Conservation (phyloP, 2,113 vertebrate species). For the Boleophthalmus pectinirostris region DNA sequence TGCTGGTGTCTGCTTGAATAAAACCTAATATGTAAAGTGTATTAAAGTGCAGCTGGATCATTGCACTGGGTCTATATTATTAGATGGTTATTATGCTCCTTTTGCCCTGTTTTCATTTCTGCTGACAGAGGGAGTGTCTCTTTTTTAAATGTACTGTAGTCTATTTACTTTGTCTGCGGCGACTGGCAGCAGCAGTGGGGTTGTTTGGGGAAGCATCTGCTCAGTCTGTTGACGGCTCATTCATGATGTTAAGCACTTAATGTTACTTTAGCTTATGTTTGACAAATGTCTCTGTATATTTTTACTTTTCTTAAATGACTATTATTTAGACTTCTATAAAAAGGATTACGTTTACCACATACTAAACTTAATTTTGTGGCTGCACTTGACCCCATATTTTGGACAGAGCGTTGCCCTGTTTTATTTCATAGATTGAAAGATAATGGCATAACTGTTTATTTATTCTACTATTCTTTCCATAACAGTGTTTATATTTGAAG, state of each 20-base stretch:
- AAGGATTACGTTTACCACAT: not conserved
- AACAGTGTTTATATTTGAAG: too few relatives aligned
- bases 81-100: constrained; percentile 20
- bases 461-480: too few relatives aligned
- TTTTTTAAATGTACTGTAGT: constrained; percentile 13
- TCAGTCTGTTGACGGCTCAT: constrained; percentile 44
- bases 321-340: not conserved
- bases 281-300: constrained; percentile 10
- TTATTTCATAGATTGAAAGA: not conserved
- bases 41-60: constrained; percentile 17
- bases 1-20: constrained; percentile 16
- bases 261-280: constrained; percentile 27
- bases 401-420: not conserved
- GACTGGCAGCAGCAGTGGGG: constrained; percentile 23
- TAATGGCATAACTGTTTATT: not conserved
- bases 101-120: constrained; percentile 6
- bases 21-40: constrained; percentile 18
- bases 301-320: not conserved
- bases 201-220: constrained; percentile 40
- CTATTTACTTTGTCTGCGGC: not conserved
- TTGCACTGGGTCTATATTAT: constrained; percentile 19
- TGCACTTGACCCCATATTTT: not conserved
- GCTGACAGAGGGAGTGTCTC: constrained; percentile 27
- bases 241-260: constrained; percentile 36
- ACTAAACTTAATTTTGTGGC: not conserved